Percentiles rank a stretch among this genome's conserved stretches.
These are phyloP conservation scores for Yasuhikotakia modesta DNA, from an alignment of 2,797 vertebrate genomes.

Conservation along the genomic window DNA sequence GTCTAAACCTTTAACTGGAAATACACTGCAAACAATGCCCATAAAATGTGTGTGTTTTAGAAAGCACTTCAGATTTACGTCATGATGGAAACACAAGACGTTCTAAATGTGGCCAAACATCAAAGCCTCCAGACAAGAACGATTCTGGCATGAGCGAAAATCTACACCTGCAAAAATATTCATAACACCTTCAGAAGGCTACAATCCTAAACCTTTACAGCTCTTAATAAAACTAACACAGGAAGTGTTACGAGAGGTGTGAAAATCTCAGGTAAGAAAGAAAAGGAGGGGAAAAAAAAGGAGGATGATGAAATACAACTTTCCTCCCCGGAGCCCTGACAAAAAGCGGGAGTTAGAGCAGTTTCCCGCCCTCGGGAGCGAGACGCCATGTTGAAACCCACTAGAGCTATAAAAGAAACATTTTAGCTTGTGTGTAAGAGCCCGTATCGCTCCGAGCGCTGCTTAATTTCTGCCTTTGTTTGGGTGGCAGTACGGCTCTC, in stretches of 20 bases:
- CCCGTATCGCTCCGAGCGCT: conserved; percentile 71
- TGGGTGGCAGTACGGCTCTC: conserved; percentile 69
- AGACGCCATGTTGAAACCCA: conserved; percentile 65
- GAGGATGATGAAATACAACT: conserved; percentile 48
- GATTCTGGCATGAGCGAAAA: neutral
- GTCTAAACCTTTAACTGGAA: too few species aligned
- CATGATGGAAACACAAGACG: neutral
- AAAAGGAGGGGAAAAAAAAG: conserved; percentile 29
- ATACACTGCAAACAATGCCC: too few species aligned
- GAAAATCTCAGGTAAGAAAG: conserved; percentile 44
- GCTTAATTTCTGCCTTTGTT: conserved; percentile 82
- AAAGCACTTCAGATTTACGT: too few species aligned
- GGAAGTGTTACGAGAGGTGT: conserved; percentile 61
- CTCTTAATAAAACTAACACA: conserved; percentile 60
- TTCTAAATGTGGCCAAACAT: neutral
- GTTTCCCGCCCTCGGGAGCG: conserved; percentile 54
- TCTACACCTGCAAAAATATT: neutral
- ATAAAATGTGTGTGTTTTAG: too few species aligned
- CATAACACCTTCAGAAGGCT: neutral
- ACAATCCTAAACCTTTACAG: neutral
- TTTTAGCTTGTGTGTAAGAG: conserved; percentile 66
- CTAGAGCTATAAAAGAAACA: conserved; percentile 70
- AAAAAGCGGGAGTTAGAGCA: conserved; percentile 54
- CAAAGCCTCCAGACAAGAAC: conserved; percentile 5
- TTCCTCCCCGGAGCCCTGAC: conserved; percentile 60